Conservation (phyloP, 1,140 invertebrate genomes). For the Drosophila lacertosa region DNA sequence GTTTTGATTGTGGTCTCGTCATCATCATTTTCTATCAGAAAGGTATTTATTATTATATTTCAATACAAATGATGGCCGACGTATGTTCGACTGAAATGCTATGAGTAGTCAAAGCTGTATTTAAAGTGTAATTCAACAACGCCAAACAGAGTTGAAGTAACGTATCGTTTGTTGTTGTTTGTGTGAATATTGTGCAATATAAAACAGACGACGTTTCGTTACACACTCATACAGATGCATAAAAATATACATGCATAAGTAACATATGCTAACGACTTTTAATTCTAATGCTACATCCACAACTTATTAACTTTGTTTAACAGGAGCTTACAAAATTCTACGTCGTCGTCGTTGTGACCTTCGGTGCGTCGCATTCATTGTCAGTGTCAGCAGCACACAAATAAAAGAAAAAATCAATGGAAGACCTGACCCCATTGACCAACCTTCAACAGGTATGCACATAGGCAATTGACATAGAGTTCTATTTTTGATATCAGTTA, state of each 20-base stretch:
- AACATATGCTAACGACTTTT: conserved; percentile 12
- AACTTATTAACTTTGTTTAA: conserved; percentile 21
- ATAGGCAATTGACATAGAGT: conserved; percentile 16
- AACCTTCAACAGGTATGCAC: conserved; percentile 80
- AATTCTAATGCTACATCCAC: no score
- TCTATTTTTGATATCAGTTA: conserved; percentile 36
- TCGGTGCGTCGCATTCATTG: conserved; percentile 56
- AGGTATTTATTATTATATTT: conserved; percentile 20
- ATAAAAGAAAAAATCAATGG: conserved; percentile 72
- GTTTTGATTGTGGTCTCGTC: conserved; percentile 44
- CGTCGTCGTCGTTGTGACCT: conserved; percentile 52
- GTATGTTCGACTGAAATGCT: not conserved
- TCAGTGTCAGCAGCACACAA: conserved; percentile 43
- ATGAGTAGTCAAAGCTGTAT: not conserved
- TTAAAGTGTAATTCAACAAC: conserved; percentile 5
- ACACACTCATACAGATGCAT: not conserved
- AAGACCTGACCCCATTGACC: conserved; percentile 76
- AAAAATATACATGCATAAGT: not conserved
- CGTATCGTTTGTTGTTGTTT: conserved; percentile 2
- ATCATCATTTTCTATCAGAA: conserved; percentile 2
- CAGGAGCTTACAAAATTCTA: conserved; percentile 17
- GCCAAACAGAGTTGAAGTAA: not conserved
- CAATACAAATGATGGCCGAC: no score
- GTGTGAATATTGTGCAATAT: conserved; percentile 27
- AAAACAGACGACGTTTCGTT: conserved; percentile 8